Conservation (phyloP, 2,113 vertebrate genomes). For the Numida meleagris region DNA sequence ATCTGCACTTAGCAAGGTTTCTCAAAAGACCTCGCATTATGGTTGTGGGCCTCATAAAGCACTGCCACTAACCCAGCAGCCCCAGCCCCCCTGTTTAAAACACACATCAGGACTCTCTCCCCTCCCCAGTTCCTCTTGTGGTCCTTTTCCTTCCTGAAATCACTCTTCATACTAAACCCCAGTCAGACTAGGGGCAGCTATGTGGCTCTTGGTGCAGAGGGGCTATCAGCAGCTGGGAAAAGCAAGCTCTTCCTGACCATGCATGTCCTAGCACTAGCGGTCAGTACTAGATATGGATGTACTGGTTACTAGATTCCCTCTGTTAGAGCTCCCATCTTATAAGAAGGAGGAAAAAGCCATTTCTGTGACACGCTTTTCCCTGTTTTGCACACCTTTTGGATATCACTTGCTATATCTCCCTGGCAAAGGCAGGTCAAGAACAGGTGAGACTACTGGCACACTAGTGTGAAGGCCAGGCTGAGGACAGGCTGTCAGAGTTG, state of each 20-base stretch:
- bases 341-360: background rate
- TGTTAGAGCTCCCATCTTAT: background rate
- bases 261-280: background rate
- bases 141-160: background rate
- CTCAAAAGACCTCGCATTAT: background rate
- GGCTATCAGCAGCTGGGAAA: background rate
- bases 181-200: background rate
- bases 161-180: background rate
- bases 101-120: accelerated
- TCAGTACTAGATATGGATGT: background rate
- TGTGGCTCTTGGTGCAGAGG: background rate
- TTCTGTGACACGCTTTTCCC: background rate
- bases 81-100: background rate
- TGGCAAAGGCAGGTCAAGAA: background rate
- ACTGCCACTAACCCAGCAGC: background rate
- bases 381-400: background rate
- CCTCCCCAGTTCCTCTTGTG: background rate
- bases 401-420: background rate
- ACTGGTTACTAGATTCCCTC: background rate
- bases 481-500: background rate
- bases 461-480: background rate
- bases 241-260: background rate
- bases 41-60: background rate
- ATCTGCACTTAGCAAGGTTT: background rate
- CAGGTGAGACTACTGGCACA: background rate